Evolutionary conservation across 2,888 invertebrate species (phyloP).

Genomic region (Hyalella azteca): DNA sequence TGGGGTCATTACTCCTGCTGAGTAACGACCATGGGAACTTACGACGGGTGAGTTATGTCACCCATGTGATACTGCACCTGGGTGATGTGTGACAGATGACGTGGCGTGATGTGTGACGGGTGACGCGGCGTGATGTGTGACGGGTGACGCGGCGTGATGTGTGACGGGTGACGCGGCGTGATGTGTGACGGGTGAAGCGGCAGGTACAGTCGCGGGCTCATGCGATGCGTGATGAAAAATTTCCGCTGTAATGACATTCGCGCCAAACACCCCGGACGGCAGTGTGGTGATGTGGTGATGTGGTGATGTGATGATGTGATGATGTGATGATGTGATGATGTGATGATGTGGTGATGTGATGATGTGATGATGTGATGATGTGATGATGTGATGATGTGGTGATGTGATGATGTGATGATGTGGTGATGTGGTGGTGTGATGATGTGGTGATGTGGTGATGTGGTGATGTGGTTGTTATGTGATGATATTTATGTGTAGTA

Average conservation of each 20-base stretch:
- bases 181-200: background rate
- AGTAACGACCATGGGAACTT: too few species aligned
- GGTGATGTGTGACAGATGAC: background rate
- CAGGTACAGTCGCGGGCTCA: background rate
- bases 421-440: background rate
- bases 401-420: background rate
- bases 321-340: background rate
- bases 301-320: background rate
- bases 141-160: background rate
- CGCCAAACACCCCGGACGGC: background rate
- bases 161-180: background rate
- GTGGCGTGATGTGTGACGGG: background rate
- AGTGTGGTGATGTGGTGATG: background rate
- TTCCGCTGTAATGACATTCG: background rate
- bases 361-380: background rate
- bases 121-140: background rate
- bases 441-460: background rate
- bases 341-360: background rate
- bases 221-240: background rate
- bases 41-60: too few species aligned
- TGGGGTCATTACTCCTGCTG: too few species aligned
- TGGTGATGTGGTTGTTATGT: background rate
- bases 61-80: background rate
- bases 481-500: background rate
- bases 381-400: background rate